Evolutionary conservation across 64 coral and sea anemone genomes (phyloP), one percentile per base, ranked within the genome.

Genomic region (Astreopora myriophthalma): DNA sequence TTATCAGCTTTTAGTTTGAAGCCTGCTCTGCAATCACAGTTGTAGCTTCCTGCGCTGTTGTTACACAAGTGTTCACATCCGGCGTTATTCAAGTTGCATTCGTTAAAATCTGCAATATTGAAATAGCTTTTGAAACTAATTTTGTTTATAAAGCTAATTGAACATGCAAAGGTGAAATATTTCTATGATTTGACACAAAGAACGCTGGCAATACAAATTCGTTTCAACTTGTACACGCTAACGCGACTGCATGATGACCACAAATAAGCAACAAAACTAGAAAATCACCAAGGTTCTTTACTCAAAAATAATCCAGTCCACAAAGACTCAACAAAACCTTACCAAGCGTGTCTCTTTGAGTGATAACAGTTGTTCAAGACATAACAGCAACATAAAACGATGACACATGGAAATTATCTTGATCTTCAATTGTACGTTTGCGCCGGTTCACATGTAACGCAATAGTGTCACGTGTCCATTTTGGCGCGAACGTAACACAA

Each of bases 51-150:
- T 8, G 73, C 60, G 11, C 74, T 99, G 40, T 99, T 99, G 48
- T 95, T 52, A 46, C 97, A 99, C 17, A 95, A 35, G 55, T 99
- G 97, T 80, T 99, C 97, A 32, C 97, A 99, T 20, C 97, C 97
- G 17, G 97, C 97, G 40, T 95, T 99, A 35, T 73, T 88, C 24
- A 95, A 20, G 30, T 46, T 26, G 44, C 97, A 99, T 67, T 99
- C 97, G 71, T 99, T 93, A 83, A 95, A 91, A 81, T 99, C 97
- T 99, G 77, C 16, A 37, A 69, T 58, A 92, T 40, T 51, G 8
- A 34, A 31, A 62, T 3, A 22, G 6, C 61, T 3, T 64, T 64
- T 64, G 1, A 64, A 5, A 64, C 24, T 0, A 3, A 24, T 25
- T 23, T 64, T 26, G 4, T 8, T 6, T 4, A 58, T n/a, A 58